Evolutionary conservation across 1,140 invertebrate genomes (phyloP).

Genomic region (Agrypnia vestita): DNA sequence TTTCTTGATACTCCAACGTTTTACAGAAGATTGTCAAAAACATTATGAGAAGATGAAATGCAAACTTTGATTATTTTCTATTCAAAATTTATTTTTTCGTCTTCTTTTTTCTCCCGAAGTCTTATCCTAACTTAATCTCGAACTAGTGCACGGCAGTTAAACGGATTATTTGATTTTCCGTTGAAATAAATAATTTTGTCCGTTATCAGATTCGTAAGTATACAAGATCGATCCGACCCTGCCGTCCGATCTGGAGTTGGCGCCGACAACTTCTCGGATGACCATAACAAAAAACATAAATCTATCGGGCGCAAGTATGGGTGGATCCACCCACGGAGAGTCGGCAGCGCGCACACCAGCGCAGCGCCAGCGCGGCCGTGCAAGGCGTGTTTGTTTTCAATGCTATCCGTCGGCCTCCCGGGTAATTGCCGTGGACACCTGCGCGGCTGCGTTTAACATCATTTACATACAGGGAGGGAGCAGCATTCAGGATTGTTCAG

Average conservation of each 20-base stretch:
- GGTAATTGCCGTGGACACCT: constrained; percentile 55
- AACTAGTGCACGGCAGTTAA: too few species aligned
- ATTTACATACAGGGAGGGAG: constrained; percentile 25
- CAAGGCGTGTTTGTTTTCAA: constrained; percentile 45
- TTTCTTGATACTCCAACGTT: too few species aligned
- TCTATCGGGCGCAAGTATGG: background rate
- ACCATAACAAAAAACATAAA: constrained; percentile 11
- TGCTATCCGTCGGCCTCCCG: constrained; percentile 51
- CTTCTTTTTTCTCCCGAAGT: too few species aligned
- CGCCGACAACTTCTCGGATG: constrained; percentile 1
- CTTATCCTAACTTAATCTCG: too few species aligned
- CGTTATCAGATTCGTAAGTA: too few species aligned
- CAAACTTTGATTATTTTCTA: too few species aligned
- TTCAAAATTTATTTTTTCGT: too few species aligned
- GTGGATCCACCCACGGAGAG: constrained; percentile 7
- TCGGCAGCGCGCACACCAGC: background rate
- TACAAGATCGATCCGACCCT: background rate
- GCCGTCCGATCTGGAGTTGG: constrained; percentile 13
- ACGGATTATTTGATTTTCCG: too few species aligned
- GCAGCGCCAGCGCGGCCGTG: background rate
- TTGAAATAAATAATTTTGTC: too few species aligned
- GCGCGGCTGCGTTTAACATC: constrained; percentile 43
- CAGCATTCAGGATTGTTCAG: too few species aligned
- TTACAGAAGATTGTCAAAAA: too few species aligned
- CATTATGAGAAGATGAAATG: too few species aligned